Evolutionary conservation across 1,140 invertebrate genomes (phyloP).

Genomic region (Habropoda laboriosa): DNA sequence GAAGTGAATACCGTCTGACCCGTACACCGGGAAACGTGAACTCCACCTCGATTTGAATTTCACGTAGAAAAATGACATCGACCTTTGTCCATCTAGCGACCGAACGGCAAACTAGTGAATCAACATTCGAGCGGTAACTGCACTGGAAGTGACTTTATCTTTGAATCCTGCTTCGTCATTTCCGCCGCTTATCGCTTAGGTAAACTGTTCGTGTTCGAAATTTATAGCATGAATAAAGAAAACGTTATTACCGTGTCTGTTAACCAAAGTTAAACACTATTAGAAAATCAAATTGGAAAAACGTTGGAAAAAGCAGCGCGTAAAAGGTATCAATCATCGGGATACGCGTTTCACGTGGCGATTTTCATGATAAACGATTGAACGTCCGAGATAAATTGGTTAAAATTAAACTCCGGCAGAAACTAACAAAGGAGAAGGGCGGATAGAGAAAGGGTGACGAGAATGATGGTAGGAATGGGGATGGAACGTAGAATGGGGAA

Average conservation of each 20-base stretch:
- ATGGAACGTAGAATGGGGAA: conserved; percentile 65
- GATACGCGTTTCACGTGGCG: conserved; percentile 37
- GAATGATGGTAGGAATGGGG: conserved; percentile 52
- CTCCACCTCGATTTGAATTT: conserved; percentile 32
- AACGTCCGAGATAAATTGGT: conserved; percentile 74
- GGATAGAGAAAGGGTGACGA: conserved; percentile 61
- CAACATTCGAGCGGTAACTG: conserved; percentile 11
- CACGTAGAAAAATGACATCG: conserved; percentile 6
- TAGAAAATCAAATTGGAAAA: neutral
- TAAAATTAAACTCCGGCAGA: conserved; percentile 74
- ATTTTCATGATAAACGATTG: conserved; percentile 71
- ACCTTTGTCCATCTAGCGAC: conserved; percentile 6
- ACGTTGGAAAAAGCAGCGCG: neutral
- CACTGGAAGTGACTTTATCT: neutral
- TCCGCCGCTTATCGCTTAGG: neutral
- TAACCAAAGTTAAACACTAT: neutral
- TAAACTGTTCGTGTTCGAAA: neutral
- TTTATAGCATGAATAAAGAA: neutral
- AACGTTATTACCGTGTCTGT: neutral
- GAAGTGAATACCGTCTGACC: conserved; percentile 25
- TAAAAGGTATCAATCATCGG: neutral
- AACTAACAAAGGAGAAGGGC: conserved; percentile 65
- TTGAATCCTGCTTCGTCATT: neutral
- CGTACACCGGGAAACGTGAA: conserved; percentile 7
- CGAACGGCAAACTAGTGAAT: neutral